phyloP scores from a whole-genome alignment of 2,888 invertebrate species.

The Pachymerium ferrugineum region DNA sequence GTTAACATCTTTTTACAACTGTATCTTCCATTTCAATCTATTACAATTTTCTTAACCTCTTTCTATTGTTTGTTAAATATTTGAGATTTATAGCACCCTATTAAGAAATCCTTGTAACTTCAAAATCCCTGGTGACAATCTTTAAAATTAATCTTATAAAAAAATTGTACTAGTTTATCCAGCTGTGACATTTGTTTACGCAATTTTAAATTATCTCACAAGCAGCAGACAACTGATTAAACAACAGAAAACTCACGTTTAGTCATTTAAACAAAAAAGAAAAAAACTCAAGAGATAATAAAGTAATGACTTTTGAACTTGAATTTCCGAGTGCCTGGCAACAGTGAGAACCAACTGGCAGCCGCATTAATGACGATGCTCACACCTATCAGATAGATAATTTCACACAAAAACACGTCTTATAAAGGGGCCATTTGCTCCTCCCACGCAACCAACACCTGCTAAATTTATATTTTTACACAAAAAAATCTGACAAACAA shows the following conservation, averaged over 20 bases:
- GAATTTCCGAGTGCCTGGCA: not conserved
- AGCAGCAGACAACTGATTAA: not conserved
- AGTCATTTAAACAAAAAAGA: not conserved
- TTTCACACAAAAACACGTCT: not conserved
- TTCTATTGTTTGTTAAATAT: too few species aligned
- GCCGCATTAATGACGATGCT: not conserved
- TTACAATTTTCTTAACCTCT: too few species aligned
- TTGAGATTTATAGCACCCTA: too few species aligned
- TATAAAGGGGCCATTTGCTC: not conserved
- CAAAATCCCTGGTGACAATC: too few species aligned
- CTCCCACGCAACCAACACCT: not conserved
- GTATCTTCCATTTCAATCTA: too few species aligned
- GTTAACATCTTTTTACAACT: too few species aligned
- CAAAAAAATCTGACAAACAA: not conserved
- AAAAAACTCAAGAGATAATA: not conserved
- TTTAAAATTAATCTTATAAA: too few species aligned
- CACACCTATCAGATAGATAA: not conserved
- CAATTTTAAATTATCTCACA: too few species aligned
- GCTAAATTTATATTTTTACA: too few species aligned
- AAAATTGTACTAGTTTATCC: not conserved
- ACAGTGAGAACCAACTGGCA: not conserved
- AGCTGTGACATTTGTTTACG: too few species aligned
- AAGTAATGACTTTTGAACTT: not conserved
- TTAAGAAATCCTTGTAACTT: too few species aligned
- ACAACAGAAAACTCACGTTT: not conserved